A percentile compares a stretch with the other conserved stretches of the same genome.
Conservation (phyloP, 2,113 vertebrate species). For the Laticauda colubrina region DNA sequence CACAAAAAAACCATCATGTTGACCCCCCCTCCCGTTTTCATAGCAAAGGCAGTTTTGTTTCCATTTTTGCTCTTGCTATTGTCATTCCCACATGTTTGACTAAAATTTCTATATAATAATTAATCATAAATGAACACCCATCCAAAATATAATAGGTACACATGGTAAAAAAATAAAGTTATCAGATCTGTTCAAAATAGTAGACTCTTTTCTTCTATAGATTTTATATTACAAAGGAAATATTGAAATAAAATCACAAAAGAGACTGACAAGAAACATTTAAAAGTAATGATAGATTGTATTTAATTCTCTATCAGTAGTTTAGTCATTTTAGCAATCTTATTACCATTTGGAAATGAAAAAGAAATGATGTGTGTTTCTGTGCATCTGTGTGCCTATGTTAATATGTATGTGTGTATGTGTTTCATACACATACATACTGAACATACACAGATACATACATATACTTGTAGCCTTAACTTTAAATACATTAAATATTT, state of each 20-base stretch:
- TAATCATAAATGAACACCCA: conserved; percentile 64
- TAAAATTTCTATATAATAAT: conserved; percentile 65
- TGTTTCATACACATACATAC: neutral
- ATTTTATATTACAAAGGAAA: conserved; percentile 62
- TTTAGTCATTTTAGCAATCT: conserved; percentile 57
- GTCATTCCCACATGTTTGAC: conserved; percentile 56
- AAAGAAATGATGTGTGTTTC: conserved; percentile 19
- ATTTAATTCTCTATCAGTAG: conserved; percentile 57
- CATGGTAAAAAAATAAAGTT: conserved; percentile 73
- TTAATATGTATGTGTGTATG: neutral
- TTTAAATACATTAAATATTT: conserved; percentile 46
- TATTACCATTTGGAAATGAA: conserved; percentile 54
- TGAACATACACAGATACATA: conserved; percentile 31
- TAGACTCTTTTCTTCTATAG: conserved; percentile 63
- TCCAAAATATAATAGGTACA: conserved; percentile 67
- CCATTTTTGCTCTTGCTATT: conserved; percentile 61
- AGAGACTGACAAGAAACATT: conserved; percentile 42
- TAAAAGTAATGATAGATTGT: conserved; percentile 43
- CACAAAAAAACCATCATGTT: conserved; percentile 70
- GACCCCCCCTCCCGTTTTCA: conserved; percentile 60
- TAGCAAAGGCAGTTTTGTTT: conserved; percentile 62
- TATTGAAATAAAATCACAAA: conserved; percentile 54
- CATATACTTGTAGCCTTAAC: conserved; percentile 43
- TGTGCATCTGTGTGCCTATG: neutral
- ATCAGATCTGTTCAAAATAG: conserved; percentile 71